Percentiles rank a stretch among this genome's conserved stretches.
These are phyloP conservation scores for Dryobotodes eremita DNA, from an alignment of 2,888 invertebrate species.

Conservation along the genomic window DNA sequence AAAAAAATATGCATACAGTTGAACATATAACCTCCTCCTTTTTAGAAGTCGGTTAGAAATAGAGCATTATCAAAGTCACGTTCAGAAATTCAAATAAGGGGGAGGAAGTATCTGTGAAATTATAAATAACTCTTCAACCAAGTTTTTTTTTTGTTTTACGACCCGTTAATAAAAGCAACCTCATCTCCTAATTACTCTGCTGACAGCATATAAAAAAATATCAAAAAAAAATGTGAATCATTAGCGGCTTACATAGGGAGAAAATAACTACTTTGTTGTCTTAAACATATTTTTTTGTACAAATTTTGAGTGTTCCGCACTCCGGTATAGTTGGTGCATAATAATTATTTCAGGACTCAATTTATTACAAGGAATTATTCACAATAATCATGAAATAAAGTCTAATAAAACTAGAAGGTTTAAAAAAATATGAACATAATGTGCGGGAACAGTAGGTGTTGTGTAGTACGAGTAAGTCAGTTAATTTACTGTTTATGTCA, in stretches of 20 bases:
- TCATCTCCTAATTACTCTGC: too few species aligned
- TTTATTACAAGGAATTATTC: slow-evolving; percentile 36
- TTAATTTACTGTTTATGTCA: neutral
- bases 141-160: too few species aligned
- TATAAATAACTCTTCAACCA: too few species aligned
- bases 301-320: slow-evolving; percentile 20
- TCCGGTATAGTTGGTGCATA: slow-evolving; percentile 37
- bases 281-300: slow-evolving; percentile 20
- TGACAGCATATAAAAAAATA: too few species aligned
- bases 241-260: too few species aligned
- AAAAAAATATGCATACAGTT: too few species aligned
- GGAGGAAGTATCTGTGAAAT: too few species aligned
- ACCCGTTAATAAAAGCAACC: too few species aligned
- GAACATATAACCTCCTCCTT: too few species aligned
- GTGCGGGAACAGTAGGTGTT: neutral
- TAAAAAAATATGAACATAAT: neutral
- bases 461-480: neutral
- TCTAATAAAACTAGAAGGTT: neutral
- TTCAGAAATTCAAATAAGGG: too few species aligned
- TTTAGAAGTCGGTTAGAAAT: too few species aligned
- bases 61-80: too few species aligned
- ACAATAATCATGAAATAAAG: slow-evolving; percentile 2
- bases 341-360: slow-evolving; percentile 40
- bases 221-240: slow-evolving; percentile 18
- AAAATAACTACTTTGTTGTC: slow-evolving; percentile 17